Evolutionary conservation across 1,140 invertebrate genomes (phyloP).

Genomic region (Drosophila setifemur): DNA sequence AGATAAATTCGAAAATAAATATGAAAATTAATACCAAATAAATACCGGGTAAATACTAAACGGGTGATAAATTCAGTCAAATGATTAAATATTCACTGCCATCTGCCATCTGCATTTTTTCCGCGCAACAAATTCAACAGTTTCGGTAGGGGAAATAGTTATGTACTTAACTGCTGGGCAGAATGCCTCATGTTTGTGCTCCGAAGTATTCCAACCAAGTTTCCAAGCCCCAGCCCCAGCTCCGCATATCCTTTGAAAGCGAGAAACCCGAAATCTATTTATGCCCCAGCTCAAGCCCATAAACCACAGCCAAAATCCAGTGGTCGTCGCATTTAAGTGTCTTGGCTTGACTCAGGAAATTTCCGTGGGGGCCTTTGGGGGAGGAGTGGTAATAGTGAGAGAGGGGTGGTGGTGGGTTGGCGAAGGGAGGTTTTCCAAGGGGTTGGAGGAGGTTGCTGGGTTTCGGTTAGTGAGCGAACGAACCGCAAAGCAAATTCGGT

Average conservation of each 20-base stretch:
- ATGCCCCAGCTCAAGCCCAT: conserved; percentile 69
- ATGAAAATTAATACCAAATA: too few relatives aligned
- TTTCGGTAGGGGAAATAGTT: neutral
- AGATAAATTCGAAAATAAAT: conserved; percentile 62
- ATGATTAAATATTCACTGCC: conserved; percentile 17
- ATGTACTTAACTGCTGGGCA: neutral
- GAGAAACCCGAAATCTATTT: conserved; percentile 66
- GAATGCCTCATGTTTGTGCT: neutral
- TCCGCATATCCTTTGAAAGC: neutral
- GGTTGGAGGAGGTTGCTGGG: neutral
- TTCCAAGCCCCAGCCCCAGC: neutral
- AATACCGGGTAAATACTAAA: conserved; percentile 52
- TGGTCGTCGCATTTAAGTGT: conserved; percentile 77
- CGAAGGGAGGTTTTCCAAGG: neutral
- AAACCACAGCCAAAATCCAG: conserved; percentile 78
- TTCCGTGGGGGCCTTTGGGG: neutral
- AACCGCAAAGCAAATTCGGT: conserved; percentile 65
- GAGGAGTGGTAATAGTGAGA: neutral
- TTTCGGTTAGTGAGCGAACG: neutral
- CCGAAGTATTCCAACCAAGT: too few relatives aligned
- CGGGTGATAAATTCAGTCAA: conserved; percentile 25
- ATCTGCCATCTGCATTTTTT: too few relatives aligned
- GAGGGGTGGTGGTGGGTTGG: neutral
- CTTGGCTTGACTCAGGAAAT: conserved; percentile 1
- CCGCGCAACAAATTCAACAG: conserved; percentile 4